Evolutionary conservation across 2,113 vertebrate species (phyloP).

Genomic region (Erythrocercus mccallii): DNA sequence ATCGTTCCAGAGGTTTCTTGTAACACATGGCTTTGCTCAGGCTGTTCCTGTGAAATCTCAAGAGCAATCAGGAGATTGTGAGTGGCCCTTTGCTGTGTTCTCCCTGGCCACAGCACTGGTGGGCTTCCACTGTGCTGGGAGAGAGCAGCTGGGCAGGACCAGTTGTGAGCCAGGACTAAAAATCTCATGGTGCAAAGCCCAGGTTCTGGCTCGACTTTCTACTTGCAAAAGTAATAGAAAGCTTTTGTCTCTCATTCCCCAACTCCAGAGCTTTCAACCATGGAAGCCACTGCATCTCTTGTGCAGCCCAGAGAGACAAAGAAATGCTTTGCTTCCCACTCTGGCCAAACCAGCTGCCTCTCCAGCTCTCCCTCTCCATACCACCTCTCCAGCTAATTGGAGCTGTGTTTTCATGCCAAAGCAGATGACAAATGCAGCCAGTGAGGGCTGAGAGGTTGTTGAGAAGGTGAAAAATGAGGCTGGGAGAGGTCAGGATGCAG

Average conservation of each 20-base stretch:
- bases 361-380: background rate
- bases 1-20: background rate
- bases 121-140: background rate
- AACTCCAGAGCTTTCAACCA: background rate
- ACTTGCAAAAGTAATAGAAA: background rate
- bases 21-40: conserved; percentile 57
- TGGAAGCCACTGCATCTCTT: background rate
- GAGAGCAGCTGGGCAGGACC: background rate
- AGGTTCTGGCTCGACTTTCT: background rate
- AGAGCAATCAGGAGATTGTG: background rate
- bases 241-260: rapidly evolving
- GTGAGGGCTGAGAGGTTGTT: background rate
- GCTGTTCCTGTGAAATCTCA: background rate
- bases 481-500: background rate
- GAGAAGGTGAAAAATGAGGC: conserved; percentile 31
- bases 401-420: conserved; percentile 15
- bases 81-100: background rate
- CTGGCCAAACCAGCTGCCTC: background rate
- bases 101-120: background rate
- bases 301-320: background rate
- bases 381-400: background rate
- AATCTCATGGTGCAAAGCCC: background rate
- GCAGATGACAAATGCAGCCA: background rate
- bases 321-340: background rate
- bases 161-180: background rate